Evolutionary conservation across 2,797 vertebrate genomes (phyloP).

Genomic region (Scarus forsteni): DNA sequence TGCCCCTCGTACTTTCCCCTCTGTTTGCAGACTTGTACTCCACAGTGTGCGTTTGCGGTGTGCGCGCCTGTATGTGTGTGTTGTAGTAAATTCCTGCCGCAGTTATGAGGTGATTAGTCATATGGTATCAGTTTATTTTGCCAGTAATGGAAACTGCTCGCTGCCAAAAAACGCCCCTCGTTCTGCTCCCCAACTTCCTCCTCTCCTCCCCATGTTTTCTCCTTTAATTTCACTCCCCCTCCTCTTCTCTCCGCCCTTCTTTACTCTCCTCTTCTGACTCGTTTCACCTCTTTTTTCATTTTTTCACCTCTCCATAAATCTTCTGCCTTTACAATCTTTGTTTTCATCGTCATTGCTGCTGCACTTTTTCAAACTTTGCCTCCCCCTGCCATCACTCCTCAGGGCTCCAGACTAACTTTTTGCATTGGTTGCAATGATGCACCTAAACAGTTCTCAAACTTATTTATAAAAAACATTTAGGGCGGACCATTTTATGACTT

Average conservation of each 20-base stretch:
- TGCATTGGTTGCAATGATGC: too few relatives aligned
- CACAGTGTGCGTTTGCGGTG: not conserved
- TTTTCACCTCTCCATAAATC: not conserved
- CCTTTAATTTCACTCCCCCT: constrained; percentile 8
- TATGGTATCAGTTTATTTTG: constrained; percentile 75
- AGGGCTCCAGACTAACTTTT: too few relatives aligned
- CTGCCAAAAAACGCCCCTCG: constrained; percentile 55
- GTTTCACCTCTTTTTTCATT: constrained; percentile 1
- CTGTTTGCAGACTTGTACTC: not conserved
- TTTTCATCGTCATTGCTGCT: not conserved
- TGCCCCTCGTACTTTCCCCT: too few relatives aligned
- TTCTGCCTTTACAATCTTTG: not conserved
- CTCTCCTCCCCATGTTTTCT: not conserved
- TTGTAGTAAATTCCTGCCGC: constrained; percentile 60
- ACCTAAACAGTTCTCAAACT: too few relatives aligned
- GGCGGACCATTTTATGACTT: too few relatives aligned
- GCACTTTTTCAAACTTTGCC: not conserved
- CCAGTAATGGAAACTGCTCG: constrained; percentile 68
- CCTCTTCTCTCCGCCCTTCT: constrained; percentile 16
- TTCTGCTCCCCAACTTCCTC: constrained; percentile 1
- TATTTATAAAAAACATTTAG: too few relatives aligned
- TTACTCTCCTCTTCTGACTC: constrained; percentile 8
- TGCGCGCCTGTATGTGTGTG: constrained; percentile 3
- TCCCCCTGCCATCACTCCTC: constrained; percentile 9
- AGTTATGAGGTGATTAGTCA: constrained; percentile 70